Conservation (phyloP, 2,888 invertebrate genomes). For the Drosophila putrida region DNA sequence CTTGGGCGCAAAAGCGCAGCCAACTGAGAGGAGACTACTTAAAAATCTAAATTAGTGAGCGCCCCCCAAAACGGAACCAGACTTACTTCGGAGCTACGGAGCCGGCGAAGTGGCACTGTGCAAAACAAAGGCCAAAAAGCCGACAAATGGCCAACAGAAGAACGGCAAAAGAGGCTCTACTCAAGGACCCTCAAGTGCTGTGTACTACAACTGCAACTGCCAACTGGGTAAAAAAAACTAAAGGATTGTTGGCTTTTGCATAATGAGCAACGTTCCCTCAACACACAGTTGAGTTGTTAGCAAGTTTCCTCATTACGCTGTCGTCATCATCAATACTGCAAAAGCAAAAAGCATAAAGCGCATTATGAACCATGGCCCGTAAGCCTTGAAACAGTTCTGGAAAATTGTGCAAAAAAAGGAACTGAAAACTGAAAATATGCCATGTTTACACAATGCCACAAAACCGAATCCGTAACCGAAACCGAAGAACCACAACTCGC, state of each 20-base stretch:
- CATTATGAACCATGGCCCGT: conserved; percentile 14
- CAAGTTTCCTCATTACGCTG: conserved; percentile 56
- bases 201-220: conserved; percentile 25
- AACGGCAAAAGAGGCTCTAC: conserved; percentile 29
- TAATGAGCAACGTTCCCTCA: conserved; percentile 59
- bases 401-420: background rate
- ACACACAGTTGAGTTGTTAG: conserved; percentile 32
- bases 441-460: conserved; percentile 53
- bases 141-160: conserved; percentile 48
- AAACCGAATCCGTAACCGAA: background rate
- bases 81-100: background rate
- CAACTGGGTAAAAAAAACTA: conserved; percentile 30
- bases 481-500: background rate
- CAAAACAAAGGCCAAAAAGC: conserved; percentile 46
- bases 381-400: conserved; percentile 48
- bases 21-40: conserved; percentile 54
- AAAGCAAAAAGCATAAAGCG: conserved; percentile 18
- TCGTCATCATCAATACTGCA: conserved; percentile 54
- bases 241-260: conserved; percentile 49
- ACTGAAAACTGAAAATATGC: conserved; percentile 24
- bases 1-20: conserved; percentile 27
- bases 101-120: conserved; percentile 13
- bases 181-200: conserved; percentile 39
- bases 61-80: conserved; percentile 3
- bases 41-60: conserved; percentile 56